Evolutionary conservation across 2,888 invertebrate genomes (phyloP).

Genomic region (Torymus texanus): DNA sequence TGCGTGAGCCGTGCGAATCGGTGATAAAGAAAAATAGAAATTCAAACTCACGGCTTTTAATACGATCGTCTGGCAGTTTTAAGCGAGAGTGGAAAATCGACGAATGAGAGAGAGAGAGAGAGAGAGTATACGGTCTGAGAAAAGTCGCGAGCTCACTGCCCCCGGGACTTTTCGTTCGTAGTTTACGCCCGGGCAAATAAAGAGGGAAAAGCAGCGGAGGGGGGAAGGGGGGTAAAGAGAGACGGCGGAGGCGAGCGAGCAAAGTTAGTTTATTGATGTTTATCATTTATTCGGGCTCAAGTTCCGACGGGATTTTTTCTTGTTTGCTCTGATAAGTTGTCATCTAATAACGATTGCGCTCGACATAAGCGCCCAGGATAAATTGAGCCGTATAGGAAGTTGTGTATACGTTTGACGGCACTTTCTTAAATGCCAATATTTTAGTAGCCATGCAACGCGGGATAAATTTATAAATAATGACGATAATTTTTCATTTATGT

Average conservation of each 20-base stretch:
- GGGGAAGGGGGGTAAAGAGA: not conserved
- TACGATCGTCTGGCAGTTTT: conserved; percentile 12
- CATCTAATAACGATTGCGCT: not conserved
- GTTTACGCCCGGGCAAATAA: conserved; percentile 34
- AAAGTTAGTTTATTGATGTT: conserved; percentile 45
- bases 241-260: conserved; percentile 4
- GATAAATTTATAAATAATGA: no score
- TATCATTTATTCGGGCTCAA: conserved; percentile 35
- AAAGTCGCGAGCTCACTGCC: conserved; percentile 55
- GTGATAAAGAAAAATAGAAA: conserved; percentile 24
- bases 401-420: no score
- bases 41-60: conserved; percentile 37
- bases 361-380: not conserved
- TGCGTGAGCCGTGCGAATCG: no score
- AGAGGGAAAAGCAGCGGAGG: conserved; percentile 13
- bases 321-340: conserved; percentile 4
- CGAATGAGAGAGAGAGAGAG: conserved; percentile 9
- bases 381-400: no score
- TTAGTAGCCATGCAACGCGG: no score
- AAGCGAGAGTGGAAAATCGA: conserved; percentile 25
- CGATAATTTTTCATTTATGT: no score
- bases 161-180: conserved; percentile 37
- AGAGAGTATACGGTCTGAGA: conserved; percentile 1
- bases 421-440: no score
- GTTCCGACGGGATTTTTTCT: conserved; percentile 14